Evolutionary conservation across 2,797 vertebrate genomes (phyloP), one percentile per base, ranked within the genome.

Genomic region (Falco cherrug): DNA sequence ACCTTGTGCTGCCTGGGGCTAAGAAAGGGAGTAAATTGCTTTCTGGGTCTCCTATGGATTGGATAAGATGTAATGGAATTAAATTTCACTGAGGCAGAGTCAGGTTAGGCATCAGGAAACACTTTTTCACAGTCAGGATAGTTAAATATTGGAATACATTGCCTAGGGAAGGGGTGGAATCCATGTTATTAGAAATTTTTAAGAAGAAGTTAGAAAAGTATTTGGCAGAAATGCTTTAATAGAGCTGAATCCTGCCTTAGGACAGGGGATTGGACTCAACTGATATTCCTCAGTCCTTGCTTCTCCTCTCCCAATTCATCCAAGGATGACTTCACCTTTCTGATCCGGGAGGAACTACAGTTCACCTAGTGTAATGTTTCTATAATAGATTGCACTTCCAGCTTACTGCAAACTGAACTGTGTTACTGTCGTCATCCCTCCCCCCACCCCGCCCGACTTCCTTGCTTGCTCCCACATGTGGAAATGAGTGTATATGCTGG

Each of bases 141-240:
- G 70, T 93, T 90, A 94, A 95, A 91, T 86, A 26, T 63, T 91
- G 70, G 87, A 96, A 93, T 87, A 96, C 79, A 84, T 93, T 94
- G 96, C 96, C 96, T 96, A 81, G 87, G 91, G 96, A 96, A 87
- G 94, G 95, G 95, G 91, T 67, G 94, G 95, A 91, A 93, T 95
- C 87, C 67, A 39, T n/a, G 31, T 93, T 95, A 88, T 94, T 93
- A 95, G 85, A 96, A 89, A 73, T 79, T 88, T 96, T 94, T 35
- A 93, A 96, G 79, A 90, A 91, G 61, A 71, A 73, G 57, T 81
- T 82, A 84, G 87, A 79, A 79, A 94, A 93, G 63, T 76, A 69
- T 84, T 97, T 97, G 94, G 94, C 96, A 96, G 87, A 93, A 95
- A 89, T 73, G n/a, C 29, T 88, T 95, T 95, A 95, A 94, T 77